phyloP scores from a whole-genome alignment of 2,888 invertebrate genomes.

The Yponomeuta plumbellus region DNA sequence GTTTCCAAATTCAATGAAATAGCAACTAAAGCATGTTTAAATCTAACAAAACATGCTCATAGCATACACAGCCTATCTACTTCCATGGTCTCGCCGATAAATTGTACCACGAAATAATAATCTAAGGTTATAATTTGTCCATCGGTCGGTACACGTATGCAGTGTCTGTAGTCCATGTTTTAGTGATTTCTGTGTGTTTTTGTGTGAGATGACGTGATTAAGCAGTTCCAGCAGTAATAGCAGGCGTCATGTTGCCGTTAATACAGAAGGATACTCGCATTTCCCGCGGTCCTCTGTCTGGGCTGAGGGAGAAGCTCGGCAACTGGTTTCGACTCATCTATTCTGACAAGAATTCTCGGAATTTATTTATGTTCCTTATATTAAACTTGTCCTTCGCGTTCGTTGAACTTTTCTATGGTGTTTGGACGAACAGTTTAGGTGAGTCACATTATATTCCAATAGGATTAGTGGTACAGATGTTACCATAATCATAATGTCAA shows the following conservation, averaged over 20 bases:
- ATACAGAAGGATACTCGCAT: constrained; percentile 82
- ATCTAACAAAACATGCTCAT: constrained; percentile 28
- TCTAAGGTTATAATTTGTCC: constrained; percentile 14
- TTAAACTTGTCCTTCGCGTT: constrained; percentile 97
- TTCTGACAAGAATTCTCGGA: constrained; percentile 94
- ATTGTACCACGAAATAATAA: neutral
- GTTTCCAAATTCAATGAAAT: constrained; percentile 21
- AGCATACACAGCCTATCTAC: constrained; percentile 23
- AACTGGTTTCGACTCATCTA: constrained; percentile 91
- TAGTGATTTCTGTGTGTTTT: constrained; percentile 47
- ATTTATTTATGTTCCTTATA: constrained; percentile 93
- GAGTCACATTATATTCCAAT: constrained; percentile 31
- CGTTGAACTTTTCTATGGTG: constrained; percentile 95
- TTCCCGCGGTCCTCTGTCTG: constrained; percentile 74
- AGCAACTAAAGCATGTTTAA: constrained; percentile 30
- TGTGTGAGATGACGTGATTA: constrained; percentile 59
- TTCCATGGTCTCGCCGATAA: constrained; percentile 23
- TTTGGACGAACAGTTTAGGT: constrained; percentile 92
- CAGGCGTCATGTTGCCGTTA: constrained; percentile 82
- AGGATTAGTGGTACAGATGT: neutral
- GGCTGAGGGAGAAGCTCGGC: constrained; percentile 83
- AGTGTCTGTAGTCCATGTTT: constrained; percentile 47
- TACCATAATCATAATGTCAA: too few species aligned
- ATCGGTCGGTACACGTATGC: constrained; percentile 65
- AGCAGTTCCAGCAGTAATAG: constrained; percentile 32